Evolutionary conservation across 2,888 invertebrate species (phyloP).

Genomic region (Vesta saturnalis): DNA sequence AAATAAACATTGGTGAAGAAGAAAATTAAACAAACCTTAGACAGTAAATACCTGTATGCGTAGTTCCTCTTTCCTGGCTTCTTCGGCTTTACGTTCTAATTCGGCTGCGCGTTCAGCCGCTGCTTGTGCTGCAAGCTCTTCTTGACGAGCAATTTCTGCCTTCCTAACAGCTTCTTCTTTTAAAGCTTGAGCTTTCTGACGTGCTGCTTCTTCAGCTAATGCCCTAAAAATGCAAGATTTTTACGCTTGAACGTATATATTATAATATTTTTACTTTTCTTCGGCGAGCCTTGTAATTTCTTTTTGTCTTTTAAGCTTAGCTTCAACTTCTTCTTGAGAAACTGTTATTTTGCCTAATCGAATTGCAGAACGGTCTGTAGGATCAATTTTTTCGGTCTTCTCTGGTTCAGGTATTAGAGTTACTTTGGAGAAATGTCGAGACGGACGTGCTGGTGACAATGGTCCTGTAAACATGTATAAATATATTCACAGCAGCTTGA

Average conservation of each 20-base stretch:
- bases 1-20: conserved; percentile 27
- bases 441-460: conserved; percentile 74
- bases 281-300: conserved; percentile 72
- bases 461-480: conserved; percentile 47
- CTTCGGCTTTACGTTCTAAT: conserved; percentile 59
- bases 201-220: conserved; percentile 67
- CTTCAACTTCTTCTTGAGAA: conserved; percentile 56
- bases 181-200: conserved; percentile 63
- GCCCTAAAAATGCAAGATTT: conserved; percentile 57
- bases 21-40: neutral
- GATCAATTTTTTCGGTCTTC: conserved; percentile 61
- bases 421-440: conserved; percentile 73
- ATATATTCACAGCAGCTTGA: too few species aligned
- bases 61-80: conserved; percentile 56
- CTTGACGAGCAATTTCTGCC: conserved; percentile 65
- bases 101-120: conserved; percentile 63
- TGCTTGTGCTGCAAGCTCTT: conserved; percentile 62
- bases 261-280: conserved; percentile 64
- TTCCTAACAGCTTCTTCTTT: conserved; percentile 60
- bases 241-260: neutral
- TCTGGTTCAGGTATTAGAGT: conserved; percentile 68
- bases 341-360: conserved; percentile 1
- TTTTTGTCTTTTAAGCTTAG: conserved; percentile 66
- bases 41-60: conserved; percentile 54
- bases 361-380: conserved; percentile 69